A percentile compares a stretch with the other conserved stretches of the same genome.
These are phyloP conservation scores for Caenorhabditis becei DNA, from an alignment of 2,888 invertebrate species.

Conservation along the genomic window DNA sequence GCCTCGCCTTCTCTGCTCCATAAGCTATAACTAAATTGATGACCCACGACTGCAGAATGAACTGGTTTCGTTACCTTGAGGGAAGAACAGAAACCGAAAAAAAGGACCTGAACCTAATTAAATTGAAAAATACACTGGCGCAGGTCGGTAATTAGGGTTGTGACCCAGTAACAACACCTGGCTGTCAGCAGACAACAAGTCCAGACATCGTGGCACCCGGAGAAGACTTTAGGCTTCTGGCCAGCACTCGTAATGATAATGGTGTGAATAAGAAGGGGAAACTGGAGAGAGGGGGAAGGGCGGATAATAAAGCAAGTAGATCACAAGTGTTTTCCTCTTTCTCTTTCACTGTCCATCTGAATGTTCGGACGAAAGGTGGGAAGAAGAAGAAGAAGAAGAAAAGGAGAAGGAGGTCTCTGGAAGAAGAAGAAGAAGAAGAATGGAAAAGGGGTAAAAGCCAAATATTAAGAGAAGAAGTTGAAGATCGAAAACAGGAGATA, in stretches of 20 bases:
- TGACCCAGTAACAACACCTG: conserved; percentile 49
- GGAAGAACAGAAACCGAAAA: too few species aligned
- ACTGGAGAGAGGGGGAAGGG: conserved; percentile 23
- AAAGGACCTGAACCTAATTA: not conserved
- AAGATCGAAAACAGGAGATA: conserved; percentile 35
- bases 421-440: conserved; percentile 25
- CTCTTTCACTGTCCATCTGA: conserved; percentile 23
- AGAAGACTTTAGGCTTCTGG: not conserved
- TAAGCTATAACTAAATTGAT: not conserved
- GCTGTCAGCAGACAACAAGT: conserved; percentile 13
- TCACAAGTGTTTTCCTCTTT: conserved; percentile 39
- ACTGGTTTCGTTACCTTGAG: not conserved
- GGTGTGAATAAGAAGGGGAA: conserved; percentile 30
- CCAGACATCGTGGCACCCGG: conserved; percentile 36
- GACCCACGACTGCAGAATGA: not conserved
- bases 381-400: conserved; percentile 19
- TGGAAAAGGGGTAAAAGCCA: conserved; percentile 32
- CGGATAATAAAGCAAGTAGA: conserved; percentile 40
- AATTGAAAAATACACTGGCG: conserved; percentile 8
- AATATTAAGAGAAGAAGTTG: conserved; percentile 49
- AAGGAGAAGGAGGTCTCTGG: conserved; percentile 6
- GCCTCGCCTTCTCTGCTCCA: too few species aligned
- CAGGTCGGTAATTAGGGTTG: conserved; percentile 24
- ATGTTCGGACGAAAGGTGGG: conserved; percentile 22
- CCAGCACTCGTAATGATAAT: conserved; percentile 46